Evolutionary conservation across 2,113 vertebrate species (phyloP), one percentile per base, ranked within the genome.

Genomic region (Sorex araneus): DNA sequence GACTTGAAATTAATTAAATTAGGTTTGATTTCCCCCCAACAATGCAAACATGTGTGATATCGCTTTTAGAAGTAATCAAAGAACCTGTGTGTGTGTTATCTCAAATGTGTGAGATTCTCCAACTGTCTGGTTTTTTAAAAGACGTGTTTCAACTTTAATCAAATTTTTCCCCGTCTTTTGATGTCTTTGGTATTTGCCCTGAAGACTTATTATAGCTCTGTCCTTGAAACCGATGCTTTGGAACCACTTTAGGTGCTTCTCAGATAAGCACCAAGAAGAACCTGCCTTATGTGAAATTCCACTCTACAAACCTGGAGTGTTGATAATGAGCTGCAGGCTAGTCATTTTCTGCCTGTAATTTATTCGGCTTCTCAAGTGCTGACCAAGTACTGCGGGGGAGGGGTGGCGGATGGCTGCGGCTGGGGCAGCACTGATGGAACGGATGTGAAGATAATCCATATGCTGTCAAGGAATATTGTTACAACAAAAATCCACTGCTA

Each of bases 81-180:
- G 75, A 71, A 12, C 45, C 77, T 66, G 28, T 79, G 90, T 78
- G 60, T 84, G 84, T 87, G 71, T 89, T 67, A 84, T 47, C 80
- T 67, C 74, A 88, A 84, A 76, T 60, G 66, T 2, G 7, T 86
- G 57, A 36, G 54, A 79, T 80, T 88, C 78, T 87, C 67, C 80
- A 92, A 87, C 83, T 63, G 83, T 73, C 90, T 85, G 83, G 69
- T 76, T 96, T 96, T 90, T 70, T 83, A 95, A 90, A 81, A 85
- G 30, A 28, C 30, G 16, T 32, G 63, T 87, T 95, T 95, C 45
- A 23, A 57, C 45, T 70, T 83, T 32, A 80, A 88, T 73, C 2
- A 1, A n/a, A 54, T 40, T 70, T 95, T 79, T 82, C n/a, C 79
- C 57, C 77, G 69, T 79, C 71, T 90, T 90, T 79, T 32, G 73